Conservation (phyloP, 2,113 vertebrate species). For the Myrmecophaga tridactyla region DNA sequence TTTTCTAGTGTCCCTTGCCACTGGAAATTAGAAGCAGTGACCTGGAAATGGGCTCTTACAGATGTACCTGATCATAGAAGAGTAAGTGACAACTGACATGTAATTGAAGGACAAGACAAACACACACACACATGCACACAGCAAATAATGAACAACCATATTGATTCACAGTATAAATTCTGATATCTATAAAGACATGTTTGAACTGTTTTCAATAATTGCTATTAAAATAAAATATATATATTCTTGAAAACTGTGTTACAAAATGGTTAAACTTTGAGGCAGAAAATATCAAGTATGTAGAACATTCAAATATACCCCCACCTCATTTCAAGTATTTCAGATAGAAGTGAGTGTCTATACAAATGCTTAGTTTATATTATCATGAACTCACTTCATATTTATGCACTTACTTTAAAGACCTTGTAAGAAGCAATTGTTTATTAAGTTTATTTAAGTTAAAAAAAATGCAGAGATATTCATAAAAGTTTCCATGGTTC, state of each 20-base stretch:
- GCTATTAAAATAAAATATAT: background rate
- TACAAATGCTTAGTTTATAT: background rate
- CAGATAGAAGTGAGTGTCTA: background rate
- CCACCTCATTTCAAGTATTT: background rate
- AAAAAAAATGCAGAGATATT: background rate
- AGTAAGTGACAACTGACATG: slow-evolving; percentile 56
- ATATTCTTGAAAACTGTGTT: background rate
- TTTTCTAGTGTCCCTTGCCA: slow-evolving; percentile 46
- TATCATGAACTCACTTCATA: background rate
- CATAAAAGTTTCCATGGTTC: background rate
- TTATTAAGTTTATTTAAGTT: background rate
- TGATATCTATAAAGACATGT: background rate
- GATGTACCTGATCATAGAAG: slow-evolving; percentile 49
- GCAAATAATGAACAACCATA: background rate
- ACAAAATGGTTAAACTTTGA: background rate
- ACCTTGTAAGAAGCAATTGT: background rate
- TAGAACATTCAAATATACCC: background rate
- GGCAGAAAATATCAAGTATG: background rate
- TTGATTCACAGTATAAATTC: background rate
- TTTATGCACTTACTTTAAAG: background rate
- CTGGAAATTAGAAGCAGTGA: slow-evolving; percentile 65
- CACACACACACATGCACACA: background rate
- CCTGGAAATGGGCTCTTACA: slow-evolving; percentile 53
- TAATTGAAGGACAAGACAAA: slow-evolving; percentile 30
- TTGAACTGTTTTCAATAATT: background rate